Evolutionary conservation across 2,888 invertebrate genomes (phyloP).

Genomic region (Petrophora chlorosata): DNA sequence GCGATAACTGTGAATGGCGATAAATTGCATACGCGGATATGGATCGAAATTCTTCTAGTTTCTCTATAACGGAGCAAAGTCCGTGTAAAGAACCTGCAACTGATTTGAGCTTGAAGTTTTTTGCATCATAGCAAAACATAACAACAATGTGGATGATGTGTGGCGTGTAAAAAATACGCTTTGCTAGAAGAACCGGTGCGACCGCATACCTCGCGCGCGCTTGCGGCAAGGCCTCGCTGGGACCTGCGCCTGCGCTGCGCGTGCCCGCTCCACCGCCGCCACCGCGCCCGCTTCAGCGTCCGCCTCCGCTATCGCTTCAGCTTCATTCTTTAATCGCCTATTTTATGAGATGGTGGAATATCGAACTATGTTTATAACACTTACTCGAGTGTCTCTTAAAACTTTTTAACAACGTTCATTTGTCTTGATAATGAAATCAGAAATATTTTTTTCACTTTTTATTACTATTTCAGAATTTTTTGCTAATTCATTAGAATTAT

Average conservation of each 20-base stretch:
- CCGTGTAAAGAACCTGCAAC: conserved; percentile 11
- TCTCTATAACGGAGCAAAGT: conserved; percentile 39
- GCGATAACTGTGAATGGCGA: conserved; percentile 35
- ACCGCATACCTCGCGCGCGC: conserved; percentile 80
- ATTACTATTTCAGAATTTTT: too few species aligned
- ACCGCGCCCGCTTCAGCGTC: conserved; percentile 35
- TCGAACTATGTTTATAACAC: too few species aligned
- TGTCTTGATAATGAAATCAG: too few species aligned
- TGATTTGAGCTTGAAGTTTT: conserved; percentile 51
- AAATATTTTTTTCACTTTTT: too few species aligned
- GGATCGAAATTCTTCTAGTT: conserved; percentile 39
- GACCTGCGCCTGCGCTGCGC: conserved; percentile 55
- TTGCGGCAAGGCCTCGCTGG: conserved; percentile 73
- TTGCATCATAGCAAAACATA: conserved; percentile 79
- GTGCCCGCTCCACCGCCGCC: too few species aligned
- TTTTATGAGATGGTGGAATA: too few species aligned
- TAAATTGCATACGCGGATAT: conserved; percentile 30
- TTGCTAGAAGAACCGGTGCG: conserved; percentile 81
- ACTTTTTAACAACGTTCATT: too few species aligned
- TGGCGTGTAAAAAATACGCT: conserved; percentile 79
- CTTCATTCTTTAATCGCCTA: conserved; percentile 7
- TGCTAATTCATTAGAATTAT: too few species aligned
- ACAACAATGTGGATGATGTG: conserved; percentile 81
- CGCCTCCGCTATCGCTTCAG: conserved; percentile 15
- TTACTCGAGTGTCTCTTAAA: too few species aligned